Base-by-base conservation (phyloP, 2,797 vertebrate genomes). In the Falco concolor region DNA sequence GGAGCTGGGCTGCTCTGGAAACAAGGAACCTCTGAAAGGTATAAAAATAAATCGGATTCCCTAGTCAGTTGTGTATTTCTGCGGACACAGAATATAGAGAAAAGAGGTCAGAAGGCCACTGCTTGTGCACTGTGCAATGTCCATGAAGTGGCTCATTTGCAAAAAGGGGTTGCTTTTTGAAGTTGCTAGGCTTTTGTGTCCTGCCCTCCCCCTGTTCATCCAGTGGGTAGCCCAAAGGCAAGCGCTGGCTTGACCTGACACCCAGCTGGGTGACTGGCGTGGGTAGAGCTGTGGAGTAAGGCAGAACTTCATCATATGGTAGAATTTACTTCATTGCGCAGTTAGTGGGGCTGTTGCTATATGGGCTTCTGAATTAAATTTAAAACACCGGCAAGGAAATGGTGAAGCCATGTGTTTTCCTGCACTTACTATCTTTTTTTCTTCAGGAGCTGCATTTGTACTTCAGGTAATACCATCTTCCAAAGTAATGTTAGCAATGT, bases 401-500 rank as follows among this genome's bases (percentile, higher is more conserved):
- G 6, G 8, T 76, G 44, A 69, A 88, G 40, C 34, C 10, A 15
- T 52, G 84, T 64, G 53, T 13, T 54, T 78, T 72, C 67, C 50
- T 83, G 45, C 47, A 18, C 24, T 72, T 60, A 28, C 5, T 25
- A 6, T 17, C 6, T 57, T 53, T 57, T 70, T 73, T n/a, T 64
- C 18, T 79, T 80, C 42, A 54, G 60, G 49, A 72, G 18, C 34
- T 94, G 47, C 52, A 34, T 84, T 89, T 54, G 42, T 84, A 7
- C 40, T 47, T 87, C 6, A 60, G 28, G 12, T n/a, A 47, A 60
- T 21, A 59, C 17, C 12, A 13, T 87, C 56, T 73, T 75, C 81
- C 44, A 45, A 50, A 17, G 34, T 76, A 69, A 42, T 0, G 0
- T 50, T 59, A 84, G 30, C 64, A 68, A 1, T 14, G 9, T 45